Evolutionary conservation across 2,888 invertebrate species (phyloP).

Genomic region (Agriopis leucophaearia): DNA sequence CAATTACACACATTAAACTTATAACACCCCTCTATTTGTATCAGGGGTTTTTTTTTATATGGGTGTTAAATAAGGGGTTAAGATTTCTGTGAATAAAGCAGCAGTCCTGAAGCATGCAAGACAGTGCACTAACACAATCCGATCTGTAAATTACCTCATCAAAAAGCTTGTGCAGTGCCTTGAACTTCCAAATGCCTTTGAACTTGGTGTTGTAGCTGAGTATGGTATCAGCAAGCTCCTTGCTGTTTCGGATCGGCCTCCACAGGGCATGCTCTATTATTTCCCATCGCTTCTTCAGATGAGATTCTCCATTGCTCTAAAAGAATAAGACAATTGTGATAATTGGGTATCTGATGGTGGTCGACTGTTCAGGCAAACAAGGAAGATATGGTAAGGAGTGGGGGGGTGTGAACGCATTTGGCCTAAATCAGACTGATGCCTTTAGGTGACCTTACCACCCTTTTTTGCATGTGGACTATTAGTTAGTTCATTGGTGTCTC

Average conservation of each 20-base stretch:
- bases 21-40: too few relatives aligned
- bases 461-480: too few relatives aligned
- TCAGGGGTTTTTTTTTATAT: too few relatives aligned
- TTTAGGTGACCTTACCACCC: too few relatives aligned
- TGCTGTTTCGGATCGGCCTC: conserved; percentile 88
- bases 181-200: conserved; percentile 88
- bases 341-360: too few relatives aligned
- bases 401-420: too few relatives aligned
- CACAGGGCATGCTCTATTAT: conserved; percentile 89
- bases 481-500: too few relatives aligned
- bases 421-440: too few relatives aligned
- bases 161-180: conserved; percentile 89
- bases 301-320: conserved; percentile 79
- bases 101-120: background rate
- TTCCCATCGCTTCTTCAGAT: conserved; percentile 90
- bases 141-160: conserved; percentile 79
- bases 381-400: too few relatives aligned
- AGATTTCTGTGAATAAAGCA: background rate
- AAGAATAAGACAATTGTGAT: conserved; percentile 16
- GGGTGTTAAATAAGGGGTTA: too few relatives aligned
- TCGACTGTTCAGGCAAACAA: too few relatives aligned
- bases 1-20: too few relatives aligned
- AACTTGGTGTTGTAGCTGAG: conserved; percentile 91
- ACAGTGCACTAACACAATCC: background rate
- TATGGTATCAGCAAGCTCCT: conserved; percentile 90